Evolutionary conservation across 2,797 vertebrate genomes (phyloP), one percentile per base, ranked within the genome.

Genomic region (Eupleurogrammus muticus): DNA sequence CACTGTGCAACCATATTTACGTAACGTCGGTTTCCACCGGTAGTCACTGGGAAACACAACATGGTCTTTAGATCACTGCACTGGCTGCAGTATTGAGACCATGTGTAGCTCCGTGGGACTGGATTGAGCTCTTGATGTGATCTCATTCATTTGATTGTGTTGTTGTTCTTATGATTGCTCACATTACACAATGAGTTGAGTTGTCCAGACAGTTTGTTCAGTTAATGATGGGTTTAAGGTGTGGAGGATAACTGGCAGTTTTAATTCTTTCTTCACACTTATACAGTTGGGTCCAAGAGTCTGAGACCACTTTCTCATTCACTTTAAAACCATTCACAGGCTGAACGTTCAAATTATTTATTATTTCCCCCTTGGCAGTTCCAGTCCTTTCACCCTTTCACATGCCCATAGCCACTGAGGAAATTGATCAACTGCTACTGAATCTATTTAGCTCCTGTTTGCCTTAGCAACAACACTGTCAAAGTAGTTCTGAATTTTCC

Each of bases 121-220:
- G 32, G 70, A 60, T 56, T 75, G 3, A 67, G 58, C 14, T 36
- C 23, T 47, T 72, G 19, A 52, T 47, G 23, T 77, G 66, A 63
- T 28, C 52, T 72, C 79, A 78, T 48, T 20, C 5, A 55, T 57
- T 64, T 47, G 11, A 51, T 28, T 66, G 52, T 57, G 28, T 24
- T 42, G 7, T 55, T 72, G 59, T 59, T 66, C 24, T 69, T 23
- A 9, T 0, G 21, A 34, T 67, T 60, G 53, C 62, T 60, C 51
- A 59, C 11, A 28, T 68, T 80, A 57, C 59, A 69, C 24, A 73
- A 66, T 17, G 21, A 28, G 5, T 12, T 52, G 32, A 19, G 35
- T 38, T 47, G 17, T 34, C 47, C 44, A 64, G 58, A 66, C 14
- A 40, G 13, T 65, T 21, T 59, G 40, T 35, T 55, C 67, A 50